Evolutionary conservation across 2,888 invertebrate species (phyloP), one percentile per base, ranked within the genome.

Genomic region (Aquatica leii): DNA sequence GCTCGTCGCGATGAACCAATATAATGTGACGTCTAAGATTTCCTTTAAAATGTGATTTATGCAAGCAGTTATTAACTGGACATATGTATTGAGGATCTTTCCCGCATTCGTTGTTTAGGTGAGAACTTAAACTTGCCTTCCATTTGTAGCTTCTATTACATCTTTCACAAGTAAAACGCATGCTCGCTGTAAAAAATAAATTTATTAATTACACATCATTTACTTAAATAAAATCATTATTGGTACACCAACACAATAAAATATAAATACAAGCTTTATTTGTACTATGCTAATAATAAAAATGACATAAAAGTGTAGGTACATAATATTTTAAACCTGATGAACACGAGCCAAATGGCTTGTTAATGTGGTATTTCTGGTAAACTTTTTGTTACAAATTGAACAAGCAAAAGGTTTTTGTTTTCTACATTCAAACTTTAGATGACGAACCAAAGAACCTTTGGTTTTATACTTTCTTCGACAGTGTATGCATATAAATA

Each of bases 131-230:
- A 40, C 62, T 59, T 12, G 62, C 59, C 12, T 57, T 60, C 43
- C 60, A 68, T 48, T 62, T 73, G 51, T 70, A 73, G 1, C 46
- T 41, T 56, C 68, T 62, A 9, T 59, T 21, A 51, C 71, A 73
- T 59, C 68, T 72, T 17, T 68, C 62, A 65, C 84, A 85, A 53
- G 77, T 73, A 9, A 15, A 14, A 34, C 21, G 50, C 18, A 11
- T 46, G 17, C 24, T 24, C 46, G 3, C 17, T 46, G 46, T 18
- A 46, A 46, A 46, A 46, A 11, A 24, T 6, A 24, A 24, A 24
- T 24, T 24, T 4, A 24, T 24, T 24, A 24, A 24, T 24, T 6
- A n/a, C n/a, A n/a, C n/a, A n/a, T n/a, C n/a, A n/a, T n/a, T n/a
- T n/a, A n/a, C n/a, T n/a, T n/a, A 24, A 24, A 2, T 6, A 24